Evolutionary conservation across 2,888 invertebrate genomes (phyloP).

Genomic region (Hyppa rectilinea): DNA sequence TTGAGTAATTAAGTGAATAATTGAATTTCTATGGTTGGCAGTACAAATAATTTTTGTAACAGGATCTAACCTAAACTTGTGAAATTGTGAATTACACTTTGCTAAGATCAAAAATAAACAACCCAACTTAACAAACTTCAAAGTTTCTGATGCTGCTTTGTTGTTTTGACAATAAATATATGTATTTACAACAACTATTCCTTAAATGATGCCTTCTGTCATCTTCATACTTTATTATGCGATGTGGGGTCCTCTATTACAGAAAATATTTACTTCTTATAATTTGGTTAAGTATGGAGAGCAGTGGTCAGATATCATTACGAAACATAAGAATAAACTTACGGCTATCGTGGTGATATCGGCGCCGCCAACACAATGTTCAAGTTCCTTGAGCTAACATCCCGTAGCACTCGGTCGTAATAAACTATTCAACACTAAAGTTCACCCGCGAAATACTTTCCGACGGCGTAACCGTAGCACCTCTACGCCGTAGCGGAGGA

Average conservation of each 20-base stretch:
- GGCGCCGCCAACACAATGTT: slow-evolving; percentile 44
- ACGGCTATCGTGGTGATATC: slow-evolving; percentile 27
- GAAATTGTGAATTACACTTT: not conserved
- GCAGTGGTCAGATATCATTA: slow-evolving; percentile 4
- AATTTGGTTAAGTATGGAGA: not conserved
- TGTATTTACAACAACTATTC: not conserved
- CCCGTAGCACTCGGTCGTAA: slow-evolving; percentile 62
- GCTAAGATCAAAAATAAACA: not conserved
- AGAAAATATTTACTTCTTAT: not conserved
- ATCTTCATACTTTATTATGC: not conserved
- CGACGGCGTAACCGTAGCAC: slow-evolving; percentile 69
- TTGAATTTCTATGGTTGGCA: not conserved
- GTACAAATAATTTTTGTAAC: not conserved
- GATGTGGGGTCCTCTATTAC: not conserved
- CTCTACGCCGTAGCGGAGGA: slow-evolving; percentile 78
- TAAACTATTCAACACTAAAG: slow-evolving; percentile 66
- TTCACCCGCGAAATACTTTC: slow-evolving; percentile 75
- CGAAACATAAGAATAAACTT: slow-evolving; percentile 46
- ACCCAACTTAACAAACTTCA: not conserved
- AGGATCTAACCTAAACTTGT: not conserved
- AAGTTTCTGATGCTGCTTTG: not conserved
- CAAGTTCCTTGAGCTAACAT: slow-evolving; percentile 63
- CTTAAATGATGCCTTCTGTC: not conserved
- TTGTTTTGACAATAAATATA: not conserved
- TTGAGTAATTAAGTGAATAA: too few species aligned